These are phyloP conservation scores for Heliornis fulica DNA, from an alignment of 2,113 vertebrate species.

Conservation along the genomic window DNA sequence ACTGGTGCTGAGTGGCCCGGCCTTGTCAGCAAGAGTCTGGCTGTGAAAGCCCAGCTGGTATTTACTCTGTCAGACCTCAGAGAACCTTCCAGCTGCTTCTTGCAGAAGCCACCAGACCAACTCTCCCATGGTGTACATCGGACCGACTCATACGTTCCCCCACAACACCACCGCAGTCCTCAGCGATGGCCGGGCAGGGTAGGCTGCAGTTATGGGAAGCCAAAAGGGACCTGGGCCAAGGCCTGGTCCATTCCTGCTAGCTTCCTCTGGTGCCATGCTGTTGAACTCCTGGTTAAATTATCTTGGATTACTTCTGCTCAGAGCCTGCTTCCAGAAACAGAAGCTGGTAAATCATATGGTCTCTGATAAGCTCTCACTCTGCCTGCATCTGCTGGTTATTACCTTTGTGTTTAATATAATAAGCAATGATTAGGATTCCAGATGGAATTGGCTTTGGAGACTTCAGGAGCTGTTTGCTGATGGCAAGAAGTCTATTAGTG, in stretches of 20 bases:
- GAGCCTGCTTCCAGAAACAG: slow-evolving; percentile 10
- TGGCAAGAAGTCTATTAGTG: background rate
- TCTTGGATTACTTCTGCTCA: slow-evolving; percentile 25
- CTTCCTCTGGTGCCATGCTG: background rate
- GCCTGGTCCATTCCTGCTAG: background rate
- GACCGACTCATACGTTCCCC: too few species aligned
- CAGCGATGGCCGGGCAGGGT: background rate
- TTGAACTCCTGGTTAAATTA: slow-evolving; percentile 33
- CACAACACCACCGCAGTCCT: too few species aligned
- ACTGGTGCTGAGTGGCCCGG: too few species aligned
- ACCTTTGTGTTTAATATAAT: slow-evolving; percentile 44
- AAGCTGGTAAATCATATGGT: slow-evolving; percentile 19
- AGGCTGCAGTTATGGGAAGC: background rate
- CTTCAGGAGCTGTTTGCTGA: background rate
- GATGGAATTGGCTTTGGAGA: slow-evolving; percentile 23
- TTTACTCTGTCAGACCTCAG: too few species aligned
- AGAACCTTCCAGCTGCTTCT: too few species aligned
- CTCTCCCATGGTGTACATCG: too few species aligned
- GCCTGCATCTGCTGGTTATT: background rate
- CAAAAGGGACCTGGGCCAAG: background rate
- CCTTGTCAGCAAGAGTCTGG: too few species aligned
- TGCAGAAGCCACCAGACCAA: too few species aligned
- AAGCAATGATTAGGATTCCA: slow-evolving; percentile 41
- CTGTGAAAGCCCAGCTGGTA: too few species aligned
- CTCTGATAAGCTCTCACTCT: background rate